Base-by-base conservation (phyloP, 2,797 vertebrate genomes). In the Trichosurus vulpecula region DNA sequence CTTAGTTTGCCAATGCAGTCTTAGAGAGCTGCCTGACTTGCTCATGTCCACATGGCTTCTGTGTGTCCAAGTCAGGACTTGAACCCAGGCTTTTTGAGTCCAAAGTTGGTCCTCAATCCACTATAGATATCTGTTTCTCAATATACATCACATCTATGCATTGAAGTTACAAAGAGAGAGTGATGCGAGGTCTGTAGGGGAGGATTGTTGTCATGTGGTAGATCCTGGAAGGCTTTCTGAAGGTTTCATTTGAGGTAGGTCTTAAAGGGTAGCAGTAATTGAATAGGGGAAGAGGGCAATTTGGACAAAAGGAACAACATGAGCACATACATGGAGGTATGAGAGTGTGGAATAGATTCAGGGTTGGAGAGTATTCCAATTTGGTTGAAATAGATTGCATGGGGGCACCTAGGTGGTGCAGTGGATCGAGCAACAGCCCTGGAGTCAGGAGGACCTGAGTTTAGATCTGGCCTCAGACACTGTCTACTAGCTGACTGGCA, bases 111-210 rank as follows among this genome's bases (percentile, higher is more conserved):
- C 9, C 41, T 87, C 66, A 10, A 16, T 66, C 16, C 61, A 74
- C 35, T 81, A 25, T 81, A 81, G 66, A 47, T 47, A 56, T 53
- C 51, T 95, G 51, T 52, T 92, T 93, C 91, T 13, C 91, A 95
- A 13, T 52, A 30, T 9, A 90, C 27, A 90, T 56, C 61, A 55
- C n/a, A 13, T 55, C 19, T 11, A 10, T 81, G 66, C 53, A 41
- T 13, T 52, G 31, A 54, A 61, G 81, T 29, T 94, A 29, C 19
- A 3, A 61, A 90, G 93, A 66, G 92, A 92, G 51, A 89, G 31
- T 22, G 25, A 6, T 41, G 35, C 6, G 1, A 22, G 6, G 2
- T 81, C 66, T 41, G 19, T 87, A 87, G 41, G 41, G 25, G 41
- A 87, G 19, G 31, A 25, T 12, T 74, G 61, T 74, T 47, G 47